phyloP scores from a whole-genome alignment of 92 coral and sea anemone species.

The Pocillopora grandis region DNA sequence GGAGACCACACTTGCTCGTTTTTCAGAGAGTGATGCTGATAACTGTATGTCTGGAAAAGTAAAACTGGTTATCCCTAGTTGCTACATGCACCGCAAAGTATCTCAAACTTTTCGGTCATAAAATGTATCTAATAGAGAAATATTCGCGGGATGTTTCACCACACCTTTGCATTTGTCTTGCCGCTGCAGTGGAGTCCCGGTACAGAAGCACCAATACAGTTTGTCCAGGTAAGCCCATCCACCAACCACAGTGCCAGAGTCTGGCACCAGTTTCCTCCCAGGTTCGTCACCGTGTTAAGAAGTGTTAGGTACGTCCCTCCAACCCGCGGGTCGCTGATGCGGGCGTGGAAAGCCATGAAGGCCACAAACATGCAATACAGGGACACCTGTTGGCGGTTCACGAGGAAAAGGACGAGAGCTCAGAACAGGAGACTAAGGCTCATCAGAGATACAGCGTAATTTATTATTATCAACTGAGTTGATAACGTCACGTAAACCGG shows the following conservation, averaged over 20 bases:
- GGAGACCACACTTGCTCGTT: no score
- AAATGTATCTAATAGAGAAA: conserved; percentile 15
- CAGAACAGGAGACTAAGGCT: neutral
- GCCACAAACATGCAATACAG: conserved; percentile 91
- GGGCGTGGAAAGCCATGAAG: conserved; percentile 89
- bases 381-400: conserved; percentile 61
- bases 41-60: no score
- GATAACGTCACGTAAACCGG: no score
- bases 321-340: conserved; percentile 91
- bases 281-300: conserved; percentile 83
- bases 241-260: conserved; percentile 93
- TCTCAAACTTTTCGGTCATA: neutral
- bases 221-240: conserved; percentile 86
- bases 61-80: no score
- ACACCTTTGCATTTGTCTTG: conserved; percentile 67
- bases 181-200: conserved; percentile 63
- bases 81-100: no score
- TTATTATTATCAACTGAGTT: no score
- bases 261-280: conserved; percentile 95
- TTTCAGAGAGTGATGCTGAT: no score
- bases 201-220: conserved; percentile 63
- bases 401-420: neutral
- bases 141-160: no score
- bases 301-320: conserved; percentile 98
- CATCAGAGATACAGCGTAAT: no score